Conservation (phyloP, 2,888 invertebrate species). For the Chloroclystis v-ata region DNA sequence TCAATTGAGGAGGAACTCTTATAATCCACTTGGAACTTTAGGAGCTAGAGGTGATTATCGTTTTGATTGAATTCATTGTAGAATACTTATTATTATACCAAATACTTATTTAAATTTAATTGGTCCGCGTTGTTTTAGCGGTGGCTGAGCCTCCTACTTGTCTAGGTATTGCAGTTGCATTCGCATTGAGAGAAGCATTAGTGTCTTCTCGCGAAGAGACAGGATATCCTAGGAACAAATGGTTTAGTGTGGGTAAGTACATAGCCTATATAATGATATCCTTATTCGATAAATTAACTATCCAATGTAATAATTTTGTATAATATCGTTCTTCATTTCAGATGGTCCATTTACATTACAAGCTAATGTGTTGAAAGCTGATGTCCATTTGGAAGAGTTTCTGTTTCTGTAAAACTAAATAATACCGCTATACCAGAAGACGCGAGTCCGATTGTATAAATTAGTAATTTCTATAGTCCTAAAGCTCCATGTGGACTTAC, state of each 20-base stretch:
- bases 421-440: too few relatives aligned
- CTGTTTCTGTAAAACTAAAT: conserved; percentile 31
- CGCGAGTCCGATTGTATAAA: too few relatives aligned
- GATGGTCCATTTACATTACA: conserved; percentile 72
- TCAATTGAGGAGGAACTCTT: conserved; percentile 80
- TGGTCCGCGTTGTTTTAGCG: conserved; percentile 55
- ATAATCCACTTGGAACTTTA: conserved; percentile 76
- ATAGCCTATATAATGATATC: too few relatives aligned
- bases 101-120: too few relatives aligned
- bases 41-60: conserved; percentile 50
- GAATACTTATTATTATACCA: too few relatives aligned
- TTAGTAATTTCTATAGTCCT: too few relatives aligned
- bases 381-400: conserved; percentile 44
- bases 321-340: too few relatives aligned
- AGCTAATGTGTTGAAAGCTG: conserved; percentile 43
- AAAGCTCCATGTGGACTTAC: too few relatives aligned
- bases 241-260: conserved; percentile 81
- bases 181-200: conserved; percentile 82
- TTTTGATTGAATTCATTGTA: too few relatives aligned
- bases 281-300: too few relatives aligned
- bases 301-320: too few relatives aligned
- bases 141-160: conserved; percentile 74
- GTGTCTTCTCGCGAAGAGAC: conserved; percentile 80
- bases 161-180: conserved; percentile 64
- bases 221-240: conserved; percentile 69